Evolutionary conservation across 2,888 invertebrate species (phyloP), one percentile per base, ranked within the genome.

Genomic region (Choristoneura rosaceana): DNA sequence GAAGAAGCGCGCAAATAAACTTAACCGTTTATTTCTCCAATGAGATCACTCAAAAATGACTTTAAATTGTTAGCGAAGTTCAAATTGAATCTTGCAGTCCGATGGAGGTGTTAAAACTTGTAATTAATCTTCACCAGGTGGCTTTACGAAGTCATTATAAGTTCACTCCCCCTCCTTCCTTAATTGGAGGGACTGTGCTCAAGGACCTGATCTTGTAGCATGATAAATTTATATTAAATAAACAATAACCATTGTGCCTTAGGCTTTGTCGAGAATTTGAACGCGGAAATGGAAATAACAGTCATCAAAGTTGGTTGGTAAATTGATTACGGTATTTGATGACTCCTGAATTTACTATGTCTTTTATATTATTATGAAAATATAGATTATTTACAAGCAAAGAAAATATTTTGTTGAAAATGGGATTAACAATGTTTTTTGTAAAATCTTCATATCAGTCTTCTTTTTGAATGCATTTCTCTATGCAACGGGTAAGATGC

Each of bases 111-210:
- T n/a, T 33, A 52, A 52, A 38, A 50, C 33, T 34, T 52, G 34
- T 64, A 50, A 64, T 64, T 50, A 64, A 50, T 38, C n/a, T n/a
- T 34, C 33, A n/a, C 50, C 64, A 52, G 64, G 64, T 52, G 50
- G 8, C 38, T 34, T 52, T 47, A 17, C 34, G 15, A 50, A 38
- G 61, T 61, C 61, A 17, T 64, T 64, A 52, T 33, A 64, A 64
- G 15, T 50, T 50, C 33, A 47, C 59, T 12, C 43, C 43, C 12
- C 41, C 12, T 4, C 10, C 25, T 34, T 5, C n/a, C 10, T 59
- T 59, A 34, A 59, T 59, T 59, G 33, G 59, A n/a, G 9, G 59
- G 34, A n/a, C 10, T 10, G 1, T 55, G 12, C 47, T n/a, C 47
- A 55, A 55, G 47, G 47, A 14, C 1, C 52, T 17, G 55, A 55